Conservation (phyloP, 2,797 vertebrate species). For the Morelia viridis region DNA sequence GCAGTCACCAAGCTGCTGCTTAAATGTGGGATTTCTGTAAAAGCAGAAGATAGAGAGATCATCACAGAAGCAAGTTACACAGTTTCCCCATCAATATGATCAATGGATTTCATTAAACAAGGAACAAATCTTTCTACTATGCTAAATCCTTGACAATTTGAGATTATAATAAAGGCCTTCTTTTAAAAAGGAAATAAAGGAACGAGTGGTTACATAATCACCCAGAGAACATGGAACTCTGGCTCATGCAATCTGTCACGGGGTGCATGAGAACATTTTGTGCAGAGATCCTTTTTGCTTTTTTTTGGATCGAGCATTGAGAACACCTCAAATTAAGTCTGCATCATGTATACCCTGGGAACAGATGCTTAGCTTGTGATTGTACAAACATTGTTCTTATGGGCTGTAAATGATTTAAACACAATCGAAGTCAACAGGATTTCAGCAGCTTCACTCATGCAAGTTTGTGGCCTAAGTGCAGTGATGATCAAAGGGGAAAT, state of each 20-base stretch:
- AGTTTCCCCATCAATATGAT: slow-evolving; percentile 30
- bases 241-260: slow-evolving; percentile 27
- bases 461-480: neutral
- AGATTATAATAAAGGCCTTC: slow-evolving; percentile 27
- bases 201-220: slow-evolving; percentile 35
- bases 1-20: slow-evolving; percentile 6
- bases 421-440: neutral
- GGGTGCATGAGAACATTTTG: slow-evolving; percentile 23
- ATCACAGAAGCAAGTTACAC: slow-evolving; percentile 31
- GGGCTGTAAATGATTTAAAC: neutral
- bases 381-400: neutral
- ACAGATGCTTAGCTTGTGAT: slow-evolving; percentile 18
- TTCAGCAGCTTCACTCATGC: neutral
- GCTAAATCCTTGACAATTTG: slow-evolving; percentile 22
- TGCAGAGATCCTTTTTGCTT: slow-evolving; percentile 6
- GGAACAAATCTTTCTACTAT: slow-evolving; percentile 39
- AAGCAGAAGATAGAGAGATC: slow-evolving; percentile 18
- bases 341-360: slow-evolving; percentile 13
- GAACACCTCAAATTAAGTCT: neutral
- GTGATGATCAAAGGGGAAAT: neutral
- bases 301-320: neutral
- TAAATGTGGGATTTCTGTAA: slow-evolving; percentile 19
- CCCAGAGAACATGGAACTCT: slow-evolving; percentile 9
- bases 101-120: slow-evolving; percentile 37
- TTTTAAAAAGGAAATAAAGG: slow-evolving; percentile 23